Evolutionary conservation across 2,113 vertebrate species (phyloP), one percentile per base, ranked within the genome.

Genomic region (Todiramphus saurophagus): DNA sequence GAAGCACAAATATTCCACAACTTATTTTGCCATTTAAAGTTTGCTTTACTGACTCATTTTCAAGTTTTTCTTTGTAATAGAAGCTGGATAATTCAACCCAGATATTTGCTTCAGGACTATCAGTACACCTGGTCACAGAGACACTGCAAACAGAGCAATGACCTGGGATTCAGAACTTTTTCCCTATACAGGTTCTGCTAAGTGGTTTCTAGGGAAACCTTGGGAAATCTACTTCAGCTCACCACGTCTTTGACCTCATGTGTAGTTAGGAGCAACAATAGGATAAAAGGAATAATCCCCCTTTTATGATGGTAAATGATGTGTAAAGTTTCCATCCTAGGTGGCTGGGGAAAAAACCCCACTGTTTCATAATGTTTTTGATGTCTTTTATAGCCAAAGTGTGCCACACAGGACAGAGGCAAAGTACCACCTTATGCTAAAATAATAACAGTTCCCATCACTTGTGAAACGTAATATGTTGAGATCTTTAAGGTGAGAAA

Each of bases 211-310:
- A 85, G 27, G 21, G 18, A 70, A 79, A 84, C 30, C 30, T 3
- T 37, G 19, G 5, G 41, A 63, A 74, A 50, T 62, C 43, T 24
- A 69, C 12, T 91, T 68, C 46, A 83, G 24, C 31, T 46, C 33
- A 63, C 13, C 1, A 0, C 23, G 44, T 46, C 48, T 79, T 37
- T 55, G 19, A 59, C 33, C 17, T 67, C 13, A 30, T 0, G 2
- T 11, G 44, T 6, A 82, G 21, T 46, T 66, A 59, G 8, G 8
- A 75, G 41, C 66, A 87, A 55, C 31, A 69, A 60, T 3, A 33
- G 39, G 17, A 24, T 69, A 67, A 50, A 27, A 12, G 18, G 19
- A 85, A 80, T 35, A 76, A 73, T n/a, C 8, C 18, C 14, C 23
- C 11, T 50, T 79, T 75, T 76, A 1, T 51, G 33, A 86, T 4